Evolutionary conservation across 2,797 vertebrate species (phyloP), one percentile per base, ranked within the genome.

Genomic region (Crocidura indochinensis): DNA sequence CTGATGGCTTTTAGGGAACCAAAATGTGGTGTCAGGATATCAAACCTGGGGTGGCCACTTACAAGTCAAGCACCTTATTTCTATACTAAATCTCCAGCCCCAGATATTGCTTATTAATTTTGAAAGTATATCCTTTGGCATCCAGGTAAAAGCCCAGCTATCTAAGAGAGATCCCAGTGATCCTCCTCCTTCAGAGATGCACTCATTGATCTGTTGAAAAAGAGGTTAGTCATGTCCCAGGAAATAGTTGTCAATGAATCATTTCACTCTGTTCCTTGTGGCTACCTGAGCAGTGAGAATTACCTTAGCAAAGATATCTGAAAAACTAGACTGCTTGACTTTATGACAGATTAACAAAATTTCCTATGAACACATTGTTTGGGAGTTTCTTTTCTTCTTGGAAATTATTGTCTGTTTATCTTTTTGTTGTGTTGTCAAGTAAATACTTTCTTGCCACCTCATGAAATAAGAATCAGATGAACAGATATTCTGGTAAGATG

Each of bases 261-360:
- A 56, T 69, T 49, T 84, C n/a, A 62, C 4, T 56, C 27, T n/a
- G 71, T 19, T 46, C 44, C 76, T 84, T 67, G 29, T 31, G 56
- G 72, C 46, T 14, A 53, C 10, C 44, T 79, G 17, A 46, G 26
- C 80, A 71, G 14, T 46, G 53, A 67, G 27, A 80, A 69, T 79
- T 65, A 24, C 64, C 24, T 83, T 69, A 51, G 67, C 71, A 67
- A 24, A 82, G 62, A 85, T 44, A 44, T 53, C 79, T 38, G 76
- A 20, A 72, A 88, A 82, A 80, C 90, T 85, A 76, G 44, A 46
- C 49, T 88, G 44, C 71, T 75, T 89, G 9, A 74, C 46, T 88
- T 86, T 94, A 53, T 47, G 47, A 74, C 0, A 73, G 64, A 38
- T 88, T 81, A 74, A 26, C 47, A 64, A 93, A 5, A 38, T 26